Evolutionary conservation across 2,113 vertebrate species (phyloP), one percentile per base, ranked within the genome.

Genomic region (Gambusia holbrooki): DNA sequence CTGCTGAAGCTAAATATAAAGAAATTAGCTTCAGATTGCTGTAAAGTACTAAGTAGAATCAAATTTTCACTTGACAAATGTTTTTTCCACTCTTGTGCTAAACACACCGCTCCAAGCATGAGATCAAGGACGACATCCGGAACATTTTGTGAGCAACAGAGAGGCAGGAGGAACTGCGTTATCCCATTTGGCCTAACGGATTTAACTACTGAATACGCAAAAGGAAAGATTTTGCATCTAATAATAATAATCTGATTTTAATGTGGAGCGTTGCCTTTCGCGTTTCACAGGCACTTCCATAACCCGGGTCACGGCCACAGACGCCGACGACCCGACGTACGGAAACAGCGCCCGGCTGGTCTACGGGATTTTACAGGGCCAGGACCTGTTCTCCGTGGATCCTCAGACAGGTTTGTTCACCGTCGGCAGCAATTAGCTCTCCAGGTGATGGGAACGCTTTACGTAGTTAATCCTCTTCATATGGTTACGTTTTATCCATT

Each of bases 381-480:
- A 96, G 88, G 95, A 96, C 79, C 95, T 94, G 87, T 97, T 97
- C 92, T 97, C 96, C 19, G 96, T 97, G 88, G 96, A 97, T 76
- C 95, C 96, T 37, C 96, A 97, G 87, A 96, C 96, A 85, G 96
- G 96, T 97, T 83, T 62, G 90, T 29, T 48, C 54, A 22, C 14
- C 61, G 61, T 28, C 42, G 69, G 22, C 22, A 2, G 8, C 17
- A 40, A 69, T 66, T 37, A 82, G 72, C 77, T 70, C 42, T 60
- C 7, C 61, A 62, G 74, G 71, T 68, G 62, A 77, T 71, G 82
- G 64, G 70, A 68, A 64, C 40, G 62, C 63, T 70, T 48, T 5
- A 62, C 33, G 42, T 40, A 48, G 60, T 73, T 73, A 84, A 79
- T 82, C 85, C 77, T 66, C 29, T 70, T 71, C 28, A 68, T 68